Percentiles rank a stretch among this genome's conserved stretches.
phyloP scores from a whole-genome alignment of 2,113 vertebrate species.

The Andinoacara biseriatus region DNA sequence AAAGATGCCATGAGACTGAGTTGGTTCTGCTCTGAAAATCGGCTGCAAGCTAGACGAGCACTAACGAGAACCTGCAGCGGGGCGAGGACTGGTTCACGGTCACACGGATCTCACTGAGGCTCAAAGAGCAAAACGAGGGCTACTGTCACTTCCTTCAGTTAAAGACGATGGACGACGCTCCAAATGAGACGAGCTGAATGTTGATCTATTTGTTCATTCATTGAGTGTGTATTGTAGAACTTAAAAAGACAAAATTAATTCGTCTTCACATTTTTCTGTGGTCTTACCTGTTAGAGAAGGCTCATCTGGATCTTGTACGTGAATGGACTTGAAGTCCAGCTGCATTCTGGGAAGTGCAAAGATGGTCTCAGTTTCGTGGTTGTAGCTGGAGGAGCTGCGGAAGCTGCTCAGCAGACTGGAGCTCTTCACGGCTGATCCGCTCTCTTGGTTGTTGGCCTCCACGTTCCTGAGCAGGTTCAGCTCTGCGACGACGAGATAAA shows the following conservation, averaged over 20 bases:
- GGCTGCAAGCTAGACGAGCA: background rate
- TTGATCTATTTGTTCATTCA: background rate
- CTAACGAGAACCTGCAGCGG: background rate
- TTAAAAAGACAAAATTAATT: background rate
- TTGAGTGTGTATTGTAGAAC: background rate
- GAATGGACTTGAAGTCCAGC: conserved; percentile 97
- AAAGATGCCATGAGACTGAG: no score
- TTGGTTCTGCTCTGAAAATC: no score
- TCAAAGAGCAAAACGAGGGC: background rate
- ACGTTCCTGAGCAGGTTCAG: conserved; percentile 93
- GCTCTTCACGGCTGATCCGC: conserved; percentile 88
- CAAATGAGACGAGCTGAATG: background rate
- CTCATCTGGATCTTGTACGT: conserved; percentile 94
- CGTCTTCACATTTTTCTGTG: background rate
- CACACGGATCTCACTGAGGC: background rate
- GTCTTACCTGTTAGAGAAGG: conserved; percentile 86
- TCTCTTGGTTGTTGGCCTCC: conserved; percentile 91
- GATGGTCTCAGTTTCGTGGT: conserved; percentile 98
- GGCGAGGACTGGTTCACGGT: background rate
- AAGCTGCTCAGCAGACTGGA: conserved; percentile 93
- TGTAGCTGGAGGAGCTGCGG: conserved; percentile 92
- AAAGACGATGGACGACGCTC: background rate
- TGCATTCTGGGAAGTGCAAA: conserved; percentile 99
- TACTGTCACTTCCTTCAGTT: background rate
- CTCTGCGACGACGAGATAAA: conserved; percentile 79